Evolutionary conservation across 2,888 invertebrate species (phyloP), one percentile per base, ranked within the genome.

Genomic region (Anorthoa munda): DNA sequence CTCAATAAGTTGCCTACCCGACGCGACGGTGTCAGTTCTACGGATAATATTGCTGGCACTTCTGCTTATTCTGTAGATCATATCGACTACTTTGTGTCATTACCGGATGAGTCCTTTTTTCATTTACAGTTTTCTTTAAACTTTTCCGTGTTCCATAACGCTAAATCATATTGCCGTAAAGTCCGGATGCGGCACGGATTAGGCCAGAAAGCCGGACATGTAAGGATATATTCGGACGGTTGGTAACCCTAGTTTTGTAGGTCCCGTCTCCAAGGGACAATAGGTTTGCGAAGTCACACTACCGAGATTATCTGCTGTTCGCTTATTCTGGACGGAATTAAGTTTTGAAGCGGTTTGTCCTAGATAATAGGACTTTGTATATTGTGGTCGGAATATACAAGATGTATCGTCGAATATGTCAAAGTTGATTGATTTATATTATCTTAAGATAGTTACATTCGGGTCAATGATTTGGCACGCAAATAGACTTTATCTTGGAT

Each of bases 191-290:
- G 15, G 5, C 7, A 2, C 7, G 39, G n/a, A 39, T 15, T 39
- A 31, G n/a, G 18, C n/a, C 9, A 50, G 50, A n/a, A 48, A 26
- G 12, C 48, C 46, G 53, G 39, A 21, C 12, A 21, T 51, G 17
- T 66, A 31, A 13, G 17, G 21, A 39, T 5, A 45, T 23, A 15
- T 63, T 4, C 17, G 23, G 23, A 17, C 26, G 48, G 21, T 67
- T 75, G 75, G 26, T 67, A 55, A 50, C 75, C 75, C 76, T 75
- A 55, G 31, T 60, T n/a, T 50, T 51, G 53, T 45, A 39, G 26
- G 55, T 17, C 31, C 39, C 15, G 77, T 75, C 71, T 79, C 76
- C 50, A 61, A 67, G 76, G 83, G 68, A 82, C 71, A 81, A 81
- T 81, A 73, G 61, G 61, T 76, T 46, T 66, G 69, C 48, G 21